Evolutionary conservation across 2,888 invertebrate genomes (phyloP), one percentile per base, ranked within the genome.

Genomic region (Tethea ocularis): DNA sequence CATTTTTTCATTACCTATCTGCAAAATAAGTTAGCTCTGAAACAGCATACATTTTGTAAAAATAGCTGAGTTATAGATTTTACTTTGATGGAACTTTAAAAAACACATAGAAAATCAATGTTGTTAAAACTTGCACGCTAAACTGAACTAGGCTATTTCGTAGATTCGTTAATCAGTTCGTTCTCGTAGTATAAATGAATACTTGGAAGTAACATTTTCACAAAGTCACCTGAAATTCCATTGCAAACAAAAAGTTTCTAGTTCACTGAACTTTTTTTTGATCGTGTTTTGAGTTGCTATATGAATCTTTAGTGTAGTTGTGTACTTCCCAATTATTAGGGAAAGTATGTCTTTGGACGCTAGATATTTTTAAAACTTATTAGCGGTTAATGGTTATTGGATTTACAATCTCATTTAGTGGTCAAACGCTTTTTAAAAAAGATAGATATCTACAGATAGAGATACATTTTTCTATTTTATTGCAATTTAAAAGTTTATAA

Each of bases 111-210:
- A 82, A 85, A 80, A 71, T 77, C 73, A 61, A 74, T 78, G 79
- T 84, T 86, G 85, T 84, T 83, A 86, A 85, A 87, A 85, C 82
- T 82, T 77, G 77, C 83, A 85, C 88, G 86, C 85, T 82, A 78
- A 80, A 77, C 77, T 78, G 77, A 74, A 77, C 78, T 20, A 3
- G 69, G 78, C 80, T 74, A 83, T 83, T 78, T 71, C 70, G 72
- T 71, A 71, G 75, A 82, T 81, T 81, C 77, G 82, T 77, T 79
- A 83, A 77, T 77, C 71, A 72, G 80, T 78, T 75, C 20, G 46
- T 17, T 46, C 20, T n/a, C 68, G 63, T 69, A 71, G 63, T 69
- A 71, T 63, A 61, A 61, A 67, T 46, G 46, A 46, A 46, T 46
- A 20, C 8, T 20, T 2, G 46, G 20, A 46, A 46, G 46, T 46